Conservation (phyloP, 2,797 vertebrate genomes). For the Pogoniulus pusillus region DNA sequence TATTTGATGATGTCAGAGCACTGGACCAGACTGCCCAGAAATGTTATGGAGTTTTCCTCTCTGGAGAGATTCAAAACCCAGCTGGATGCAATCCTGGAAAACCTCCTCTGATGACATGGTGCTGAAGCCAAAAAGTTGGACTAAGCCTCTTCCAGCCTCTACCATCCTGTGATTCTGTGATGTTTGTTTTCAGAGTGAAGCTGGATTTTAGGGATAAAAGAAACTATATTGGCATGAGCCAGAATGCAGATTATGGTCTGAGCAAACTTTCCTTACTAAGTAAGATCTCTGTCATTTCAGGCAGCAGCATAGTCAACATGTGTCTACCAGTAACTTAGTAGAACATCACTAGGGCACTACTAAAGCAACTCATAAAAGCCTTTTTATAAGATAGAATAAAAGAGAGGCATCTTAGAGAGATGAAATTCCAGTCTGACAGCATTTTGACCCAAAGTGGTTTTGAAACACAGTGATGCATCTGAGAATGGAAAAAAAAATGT, state of each 20-base stretch:
- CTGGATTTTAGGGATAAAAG: background rate
- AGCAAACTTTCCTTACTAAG: background rate
- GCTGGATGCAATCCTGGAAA: no score
- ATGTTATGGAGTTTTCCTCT: no score
- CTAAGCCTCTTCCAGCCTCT: no score
- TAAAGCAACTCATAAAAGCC: background rate
- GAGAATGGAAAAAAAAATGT: background rate
- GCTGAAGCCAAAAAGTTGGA: no score
- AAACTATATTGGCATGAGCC: background rate
- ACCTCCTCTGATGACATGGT: no score
- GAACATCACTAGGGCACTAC: background rate
- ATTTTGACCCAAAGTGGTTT: background rate
- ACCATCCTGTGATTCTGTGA: no score
- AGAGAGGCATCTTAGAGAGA: background rate
- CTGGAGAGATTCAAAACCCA: no score
- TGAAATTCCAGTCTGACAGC: background rate
- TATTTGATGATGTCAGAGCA: no score
- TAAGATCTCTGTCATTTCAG: background rate
- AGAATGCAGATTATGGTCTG: background rate
- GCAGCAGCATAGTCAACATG: accelerated
- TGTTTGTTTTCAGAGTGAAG: background rate
- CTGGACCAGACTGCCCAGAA: no score
- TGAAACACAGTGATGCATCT: background rate
- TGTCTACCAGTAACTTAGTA: background rate
- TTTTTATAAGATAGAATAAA: background rate